Evolutionary conservation across 2,797 vertebrate genomes (phyloP), one percentile per base, ranked within the genome.

Genomic region (Esox masquinongy): DNA sequence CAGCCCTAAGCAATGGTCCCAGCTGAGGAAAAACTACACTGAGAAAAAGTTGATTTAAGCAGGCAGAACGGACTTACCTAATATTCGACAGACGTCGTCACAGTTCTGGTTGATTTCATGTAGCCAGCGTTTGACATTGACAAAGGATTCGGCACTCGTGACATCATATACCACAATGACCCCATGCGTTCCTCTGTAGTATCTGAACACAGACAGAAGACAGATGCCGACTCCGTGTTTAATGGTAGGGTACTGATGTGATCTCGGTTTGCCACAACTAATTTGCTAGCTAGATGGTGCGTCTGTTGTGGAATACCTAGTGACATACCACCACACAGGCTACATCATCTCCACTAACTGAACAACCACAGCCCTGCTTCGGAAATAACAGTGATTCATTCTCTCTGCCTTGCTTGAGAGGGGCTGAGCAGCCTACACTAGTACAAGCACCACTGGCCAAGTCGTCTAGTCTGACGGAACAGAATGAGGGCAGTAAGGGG

Each of bases 101-200:
- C 98, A 99, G 75, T 99, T 99, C 88, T 99, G 97, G 93, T 98
- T 99, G 87, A 99, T 99, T 96, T 99, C 98, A 75, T 99, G 98
- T 83, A 99, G 93, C 98, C 98, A 99, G 89, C 98, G 95, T 86
- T 99, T 99, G 83, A 99, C 98, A n/a, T 99, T 99, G 88, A 99
- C 98, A 15, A 99, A 99, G 73, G 98, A 99, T 87, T 99, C 98
- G 0, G 98, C 98, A 15, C 98, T 99, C 24, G 96, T 98, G 89
- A 99, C 98, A 0, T 99, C 98, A 0, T 99, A 99, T 61, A 99
- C 98, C 85, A 99, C 98, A 49, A 99, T 99, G 89, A 99, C 98
- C 56, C 98, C 98, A 0, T 99, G 98, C 5, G 98, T 99, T 77
- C 98, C 98, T 87, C 98, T 95, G 91, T 99, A 99, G 88, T 99